Base-by-base conservation (phyloP, 2,113 vertebrate species). In the Rhynchomys soricoides region DNA sequence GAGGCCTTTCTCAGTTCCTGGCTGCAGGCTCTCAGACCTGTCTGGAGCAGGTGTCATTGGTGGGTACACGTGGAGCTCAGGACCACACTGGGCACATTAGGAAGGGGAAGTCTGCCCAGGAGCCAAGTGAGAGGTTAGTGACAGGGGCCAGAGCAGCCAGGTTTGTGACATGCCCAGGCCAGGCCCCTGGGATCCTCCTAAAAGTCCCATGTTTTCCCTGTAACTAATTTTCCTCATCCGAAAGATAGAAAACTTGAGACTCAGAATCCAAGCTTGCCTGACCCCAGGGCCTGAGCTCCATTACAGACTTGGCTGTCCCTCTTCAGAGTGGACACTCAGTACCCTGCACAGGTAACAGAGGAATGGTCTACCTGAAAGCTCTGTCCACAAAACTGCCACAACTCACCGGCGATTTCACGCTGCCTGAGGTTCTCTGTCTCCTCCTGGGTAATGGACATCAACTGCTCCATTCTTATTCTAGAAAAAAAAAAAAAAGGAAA, bases 371-470 rank as follows among this genome's bases (percentile, higher is more conserved):
- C 9, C 21, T 31, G 8, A 7, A 4, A 24, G 48, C 29, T 12
- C 19, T 12, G 13, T 11, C 71, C 59, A 77, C 12, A 16, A 3
- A 66, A 2, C 2, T 13, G 21, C 52, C 4, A 1, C n/a, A 70
- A 98, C 99, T 98, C 89, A 99, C 99, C 98, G 81, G 99, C 99
- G 64, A 99, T 99, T 13, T 99, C 99, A n/a, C 97, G 98, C 86
- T 98, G 99, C 92, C 99, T 99, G 37, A 99, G 98, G 57, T 98
- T 99, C 95, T 98, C 99, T 0, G 99, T 97, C 97, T 99, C 99
- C 93, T 99, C 99, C 97, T 99, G 99, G 0, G 99, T 99, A 97
- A 99, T 99, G 59, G 99, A 98, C 96, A 99, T 99, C 97, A 99
- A 98, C 68, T 99, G 99, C 3, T 99, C 99, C 99, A 99, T 98